Percentiles rank a stretch among this genome's conserved stretches.
These are phyloP conservation scores for Orthonevra nobilis DNA, from an alignment of 2,888 invertebrate genomes.

Conservation along the genomic window DNA sequence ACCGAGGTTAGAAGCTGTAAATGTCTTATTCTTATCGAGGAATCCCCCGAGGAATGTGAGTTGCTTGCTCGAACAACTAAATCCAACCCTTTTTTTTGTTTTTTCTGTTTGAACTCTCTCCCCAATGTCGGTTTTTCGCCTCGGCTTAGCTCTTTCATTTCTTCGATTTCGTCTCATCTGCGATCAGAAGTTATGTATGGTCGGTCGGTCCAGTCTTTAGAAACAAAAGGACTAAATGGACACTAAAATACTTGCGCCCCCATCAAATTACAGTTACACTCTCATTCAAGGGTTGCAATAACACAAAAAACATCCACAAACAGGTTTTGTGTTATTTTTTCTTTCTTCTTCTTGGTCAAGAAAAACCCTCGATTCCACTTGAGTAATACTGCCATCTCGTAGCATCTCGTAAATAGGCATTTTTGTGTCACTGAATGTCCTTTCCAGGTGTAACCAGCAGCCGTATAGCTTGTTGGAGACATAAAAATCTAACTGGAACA, in stretches of 20 bases:
- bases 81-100: slow-evolving; percentile 53
- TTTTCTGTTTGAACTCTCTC: background rate
- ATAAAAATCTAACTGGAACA: slow-evolving; percentile 70
- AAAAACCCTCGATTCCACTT: slow-evolving; percentile 31
- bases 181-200: slow-evolving; percentile 80
- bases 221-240: slow-evolving; percentile 77
- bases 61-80: background rate
- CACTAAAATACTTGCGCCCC: slow-evolving; percentile 78
- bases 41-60: slow-evolving; percentile 40
- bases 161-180: slow-evolving; percentile 74
- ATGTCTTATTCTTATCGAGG: slow-evolving; percentile 58
- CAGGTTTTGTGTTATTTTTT: too few species aligned
- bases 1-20: slow-evolving; percentile 67
- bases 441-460: slow-evolving; percentile 58
- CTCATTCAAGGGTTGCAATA: too few species aligned
- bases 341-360: too few species aligned
- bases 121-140: too few species aligned
- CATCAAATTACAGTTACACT: slow-evolving; percentile 59
- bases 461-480: slow-evolving; percentile 40
- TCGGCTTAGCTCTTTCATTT: slow-evolving; percentile 58
- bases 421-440: slow-evolving; percentile 68
- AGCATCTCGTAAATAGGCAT: slow-evolving; percentile 69
- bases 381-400: slow-evolving; percentile 58
- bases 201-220: slow-evolving; percentile 78
- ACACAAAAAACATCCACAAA: too few species aligned